Percentiles rank a stretch among this genome's conserved stretches.
Evolutionary conservation across 1,140 invertebrate species (phyloP).

Genomic region (Batillaria attramentaria): DNA sequence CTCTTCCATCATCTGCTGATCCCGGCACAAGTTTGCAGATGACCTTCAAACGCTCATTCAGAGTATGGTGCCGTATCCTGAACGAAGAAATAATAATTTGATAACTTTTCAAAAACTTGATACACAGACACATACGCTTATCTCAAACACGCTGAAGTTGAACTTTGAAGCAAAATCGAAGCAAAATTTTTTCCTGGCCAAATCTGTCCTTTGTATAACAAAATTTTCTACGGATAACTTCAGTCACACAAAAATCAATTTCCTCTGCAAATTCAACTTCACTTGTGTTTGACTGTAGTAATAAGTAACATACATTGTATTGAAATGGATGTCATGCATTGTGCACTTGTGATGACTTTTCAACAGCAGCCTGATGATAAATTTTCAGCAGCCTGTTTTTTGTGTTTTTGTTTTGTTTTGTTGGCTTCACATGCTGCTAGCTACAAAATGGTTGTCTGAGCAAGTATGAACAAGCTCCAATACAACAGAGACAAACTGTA

Average conservation of each 20-base stretch:
- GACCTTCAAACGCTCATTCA: constrained; percentile 44
- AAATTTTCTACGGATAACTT: neutral
- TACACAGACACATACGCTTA: neutral
- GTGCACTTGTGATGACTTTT: too few species aligned
- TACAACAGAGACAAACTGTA: too few species aligned
- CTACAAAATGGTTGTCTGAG: too few species aligned
- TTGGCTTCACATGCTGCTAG: neutral
- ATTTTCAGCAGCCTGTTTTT: neutral
- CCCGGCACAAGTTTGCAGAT: constrained; percentile 45
- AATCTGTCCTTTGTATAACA: neutral
- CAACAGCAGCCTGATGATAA: neutral
- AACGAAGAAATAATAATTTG: constrained; percentile 12
- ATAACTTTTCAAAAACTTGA: neutral
- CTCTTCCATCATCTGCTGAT: constrained; percentile 43
- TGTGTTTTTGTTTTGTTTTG: neutral
- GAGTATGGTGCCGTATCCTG: constrained; percentile 46
- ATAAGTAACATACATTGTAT: too few species aligned
- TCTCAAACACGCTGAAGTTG: neutral
- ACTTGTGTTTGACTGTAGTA: too few species aligned
- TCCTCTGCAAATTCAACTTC: too few species aligned
- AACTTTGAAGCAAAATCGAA: neutral
- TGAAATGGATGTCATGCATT: too few species aligned
- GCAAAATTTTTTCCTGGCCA: neutral
- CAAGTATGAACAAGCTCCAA: too few species aligned
- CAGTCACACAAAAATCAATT: neutral